These are phyloP conservation scores for Spilarctia lutea DNA, from an alignment of 2,888 invertebrate species.

Conservation along the genomic window DNA sequence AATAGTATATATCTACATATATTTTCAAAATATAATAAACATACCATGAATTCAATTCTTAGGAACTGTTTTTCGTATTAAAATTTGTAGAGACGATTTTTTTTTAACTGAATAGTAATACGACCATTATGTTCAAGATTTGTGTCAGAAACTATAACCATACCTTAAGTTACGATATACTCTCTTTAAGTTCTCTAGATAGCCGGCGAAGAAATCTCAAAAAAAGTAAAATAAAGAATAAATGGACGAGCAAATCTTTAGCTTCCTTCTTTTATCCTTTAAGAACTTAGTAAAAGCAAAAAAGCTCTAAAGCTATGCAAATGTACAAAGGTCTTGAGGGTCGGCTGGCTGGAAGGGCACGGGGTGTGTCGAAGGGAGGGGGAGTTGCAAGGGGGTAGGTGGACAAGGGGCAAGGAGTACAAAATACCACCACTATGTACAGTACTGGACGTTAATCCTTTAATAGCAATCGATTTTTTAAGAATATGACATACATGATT, in stretches of 20 bases:
- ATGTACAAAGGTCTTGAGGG: constrained; percentile 84
- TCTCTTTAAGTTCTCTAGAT: constrained; percentile 13
- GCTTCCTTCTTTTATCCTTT: constrained; percentile 75
- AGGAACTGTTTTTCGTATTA: not conserved
- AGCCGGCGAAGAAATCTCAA: constrained; percentile 30
- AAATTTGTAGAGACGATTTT: not conserved
- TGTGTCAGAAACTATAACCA: not conserved
- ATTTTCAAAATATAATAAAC: not conserved
- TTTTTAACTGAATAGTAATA: not conserved
- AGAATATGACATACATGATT: no score
- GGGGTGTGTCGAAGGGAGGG: constrained; percentile 40
- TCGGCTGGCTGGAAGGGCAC: constrained; percentile 57
- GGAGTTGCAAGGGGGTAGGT: constrained; percentile 48
- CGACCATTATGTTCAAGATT: not conserved
- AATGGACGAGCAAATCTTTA: constrained; percentile 54
- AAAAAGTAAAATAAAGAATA: constrained; percentile 38
- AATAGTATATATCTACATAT: not conserved
- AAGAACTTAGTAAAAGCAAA: constrained; percentile 76
- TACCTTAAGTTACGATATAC: constrained; percentile 3
- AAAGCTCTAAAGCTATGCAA: constrained; percentile 85
- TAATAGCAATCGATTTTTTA: constrained; percentile 75
- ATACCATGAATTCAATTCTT: not conserved
- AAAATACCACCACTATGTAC: constrained; percentile 84
- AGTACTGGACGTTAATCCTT: constrained; percentile 80
- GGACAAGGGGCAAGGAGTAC: constrained; percentile 81